Conservation (phyloP, 2,888 invertebrate genomes). For the Ganaspis brasiliensis region DNA sequence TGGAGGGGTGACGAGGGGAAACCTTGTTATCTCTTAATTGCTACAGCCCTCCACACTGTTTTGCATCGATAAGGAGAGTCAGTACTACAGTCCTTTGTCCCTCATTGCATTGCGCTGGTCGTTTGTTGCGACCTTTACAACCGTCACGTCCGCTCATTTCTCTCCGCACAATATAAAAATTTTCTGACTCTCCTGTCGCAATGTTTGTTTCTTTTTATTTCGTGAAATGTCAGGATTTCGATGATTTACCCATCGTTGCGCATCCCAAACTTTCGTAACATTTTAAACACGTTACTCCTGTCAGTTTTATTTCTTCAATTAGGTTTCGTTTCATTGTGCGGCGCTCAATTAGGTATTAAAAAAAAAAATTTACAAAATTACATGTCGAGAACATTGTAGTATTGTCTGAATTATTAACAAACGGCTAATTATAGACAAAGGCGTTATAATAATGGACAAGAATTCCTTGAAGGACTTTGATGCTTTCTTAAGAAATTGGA, state of each 20-base stretch:
- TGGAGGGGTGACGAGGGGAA: conserved; percentile 79
- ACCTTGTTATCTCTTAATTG: conserved; percentile 81
- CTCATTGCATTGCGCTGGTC: conserved; percentile 52
- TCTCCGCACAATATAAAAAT: conserved; percentile 31
- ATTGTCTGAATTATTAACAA: conserved; percentile 13
- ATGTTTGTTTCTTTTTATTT: conserved; percentile 7
- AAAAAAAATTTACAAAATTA: neutral
- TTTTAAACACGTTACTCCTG: conserved; percentile 49
- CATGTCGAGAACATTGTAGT: too few species aligned
- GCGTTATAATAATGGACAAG: conserved; percentile 19
- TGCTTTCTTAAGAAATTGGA: neutral
- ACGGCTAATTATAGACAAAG: neutral
- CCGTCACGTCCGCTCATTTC: conserved; percentile 27
- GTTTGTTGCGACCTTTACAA: conserved; percentile 45
- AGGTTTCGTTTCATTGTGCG: neutral
- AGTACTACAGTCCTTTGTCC: conserved; percentile 56
- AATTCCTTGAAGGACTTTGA: neutral
- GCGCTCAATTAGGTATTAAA: neutral
- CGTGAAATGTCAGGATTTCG: conserved; percentile 39
- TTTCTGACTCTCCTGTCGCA: conserved; percentile 32
- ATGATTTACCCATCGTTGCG: conserved; percentile 12
- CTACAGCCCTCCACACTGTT: conserved; percentile 78
- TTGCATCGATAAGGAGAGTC: conserved; percentile 79
- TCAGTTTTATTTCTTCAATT: conserved; percentile 18
- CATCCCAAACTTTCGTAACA: conserved; percentile 48